Conservation (phyloP, 2,888 invertebrate genomes). For the Macrophya annulata region DNA sequence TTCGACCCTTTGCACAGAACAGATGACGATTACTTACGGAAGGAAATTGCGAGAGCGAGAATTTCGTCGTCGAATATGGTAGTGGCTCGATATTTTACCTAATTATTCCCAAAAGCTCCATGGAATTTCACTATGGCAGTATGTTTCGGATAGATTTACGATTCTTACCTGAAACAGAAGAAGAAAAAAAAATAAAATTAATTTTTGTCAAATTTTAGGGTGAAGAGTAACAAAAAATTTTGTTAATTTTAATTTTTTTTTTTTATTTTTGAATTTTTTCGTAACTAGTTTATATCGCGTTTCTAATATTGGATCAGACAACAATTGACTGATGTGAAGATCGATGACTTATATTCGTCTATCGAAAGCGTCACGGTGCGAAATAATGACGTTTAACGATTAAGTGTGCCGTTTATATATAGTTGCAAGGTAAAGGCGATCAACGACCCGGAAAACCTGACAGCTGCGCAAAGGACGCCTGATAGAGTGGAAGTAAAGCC, state of each 20-base stretch:
- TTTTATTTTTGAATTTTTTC: not conserved
- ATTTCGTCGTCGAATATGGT: not conserved
- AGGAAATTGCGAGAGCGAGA: not conserved
- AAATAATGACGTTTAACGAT: constrained; percentile 40
- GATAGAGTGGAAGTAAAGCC: constrained; percentile 45
- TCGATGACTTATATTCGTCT: not conserved
- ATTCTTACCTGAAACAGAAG: constrained; percentile 40
- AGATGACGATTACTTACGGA: constrained; percentile 11
- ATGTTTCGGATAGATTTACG: not conserved
- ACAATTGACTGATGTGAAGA: constrained; percentile 32
- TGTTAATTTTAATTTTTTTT: not conserved
- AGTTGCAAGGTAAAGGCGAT: constrained; percentile 37
- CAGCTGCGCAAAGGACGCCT: constrained; percentile 25
- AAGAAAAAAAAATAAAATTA: too few species aligned
- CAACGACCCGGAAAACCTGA: constrained; percentile 43
- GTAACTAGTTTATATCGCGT: not conserved
- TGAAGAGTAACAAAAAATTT: too few species aligned
- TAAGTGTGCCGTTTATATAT: constrained; percentile 11
- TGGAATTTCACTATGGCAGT: not conserved
- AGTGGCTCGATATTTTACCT: not conserved
- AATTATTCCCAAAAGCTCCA: constrained; percentile 24
- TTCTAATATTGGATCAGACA: not conserved
- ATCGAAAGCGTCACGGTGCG: not conserved
- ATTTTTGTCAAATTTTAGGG: not conserved
- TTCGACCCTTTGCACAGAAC: constrained; percentile 8